Evolutionary conservation across 2,113 vertebrate species (phyloP), one percentile per base, ranked within the genome.

Genomic region (Syngnathoides biaculeatus): DNA sequence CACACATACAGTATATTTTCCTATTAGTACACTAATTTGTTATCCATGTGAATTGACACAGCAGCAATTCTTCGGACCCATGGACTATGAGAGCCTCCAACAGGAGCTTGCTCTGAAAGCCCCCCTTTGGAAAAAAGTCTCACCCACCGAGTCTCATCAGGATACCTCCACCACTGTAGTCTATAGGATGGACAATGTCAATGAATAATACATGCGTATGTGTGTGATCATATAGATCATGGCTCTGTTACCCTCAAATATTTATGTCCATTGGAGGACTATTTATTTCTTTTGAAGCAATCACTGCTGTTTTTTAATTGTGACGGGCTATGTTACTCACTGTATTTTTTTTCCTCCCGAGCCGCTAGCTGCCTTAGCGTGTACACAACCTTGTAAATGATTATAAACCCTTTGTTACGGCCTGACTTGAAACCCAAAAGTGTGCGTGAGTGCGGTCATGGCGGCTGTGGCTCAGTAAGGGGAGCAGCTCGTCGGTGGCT

Each of bases 51-150:
- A 88, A 94, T 96, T 95, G 89, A 96, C 97, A 93, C 96, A 95
- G 93, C 95, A 94, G 91, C 90, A 91, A 89, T 86, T 79, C 93
- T 94, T 92, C 80, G 94, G 95, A 95, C 92, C 96, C 80, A 90
- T 98, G 96, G 96, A 99, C 94, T 98, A 95, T 92, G 96, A 98
- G 92, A 96, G 95, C 89, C 95, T 98, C 88, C 96, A 97, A 90
- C 93, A 95, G 89, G 97, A 98, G 92, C 94, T 99, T 85, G 94
- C 95, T 93, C 94, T 99, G 92, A 97, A 95, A 95, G 95, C 95
- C 84, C 95, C 94, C 86, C 90, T 97, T 55, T 98, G 97, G 96
- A 98, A 93, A 96, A 97, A 97, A 93, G 94, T 99, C 83, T 94
- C 94, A 81, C 90, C 95, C 70, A 83, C 87, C 14, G 96, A 99